Evolutionary conservation across 2,113 vertebrate species (phyloP).

Genomic region (Amphiprion ocellaris): DNA sequence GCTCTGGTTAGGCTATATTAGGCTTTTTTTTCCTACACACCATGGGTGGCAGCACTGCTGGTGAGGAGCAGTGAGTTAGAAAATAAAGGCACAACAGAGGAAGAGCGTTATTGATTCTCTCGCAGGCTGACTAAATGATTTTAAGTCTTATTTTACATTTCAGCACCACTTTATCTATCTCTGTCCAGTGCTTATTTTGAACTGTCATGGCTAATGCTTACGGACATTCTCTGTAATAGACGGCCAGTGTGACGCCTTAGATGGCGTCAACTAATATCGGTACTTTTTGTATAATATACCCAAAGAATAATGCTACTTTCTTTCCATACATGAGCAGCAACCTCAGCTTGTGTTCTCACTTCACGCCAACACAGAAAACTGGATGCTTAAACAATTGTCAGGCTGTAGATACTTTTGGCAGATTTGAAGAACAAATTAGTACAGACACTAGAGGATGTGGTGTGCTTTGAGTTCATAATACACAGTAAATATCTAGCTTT

Average conservation of each 20-base stretch:
- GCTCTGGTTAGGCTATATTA: slow-evolving; percentile 32
- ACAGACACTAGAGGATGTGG: neutral
- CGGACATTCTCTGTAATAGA: neutral
- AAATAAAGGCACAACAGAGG: slow-evolving; percentile 15
- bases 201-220: no score
- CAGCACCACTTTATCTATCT: neutral
- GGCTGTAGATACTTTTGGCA: slow-evolving; percentile 5
- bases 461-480: slow-evolving; percentile 1
- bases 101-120: slow-evolving; percentile 18
- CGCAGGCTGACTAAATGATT: neutral
- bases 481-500: neutral
- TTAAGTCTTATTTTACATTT: neutral
- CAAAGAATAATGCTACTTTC: neutral
- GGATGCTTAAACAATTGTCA: slow-evolving; percentile 25
- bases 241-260: neutral
- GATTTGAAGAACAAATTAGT: neutral
- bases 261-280: neutral
- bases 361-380: slow-evolving; percentile 35
- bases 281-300: neutral
- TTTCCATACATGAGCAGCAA: neutral
- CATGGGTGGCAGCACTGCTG: slow-evolving; percentile 28
- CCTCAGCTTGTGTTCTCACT: slow-evolving; percentile 37
- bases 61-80: slow-evolving; percentile 5
- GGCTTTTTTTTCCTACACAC: slow-evolving; percentile 24
- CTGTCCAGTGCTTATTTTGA: slow-evolving; percentile 3